These are phyloP conservation scores for Rhopalosiphum maidis DNA, from an alignment of 1,140 invertebrate species.

Conservation along the genomic window DNA sequence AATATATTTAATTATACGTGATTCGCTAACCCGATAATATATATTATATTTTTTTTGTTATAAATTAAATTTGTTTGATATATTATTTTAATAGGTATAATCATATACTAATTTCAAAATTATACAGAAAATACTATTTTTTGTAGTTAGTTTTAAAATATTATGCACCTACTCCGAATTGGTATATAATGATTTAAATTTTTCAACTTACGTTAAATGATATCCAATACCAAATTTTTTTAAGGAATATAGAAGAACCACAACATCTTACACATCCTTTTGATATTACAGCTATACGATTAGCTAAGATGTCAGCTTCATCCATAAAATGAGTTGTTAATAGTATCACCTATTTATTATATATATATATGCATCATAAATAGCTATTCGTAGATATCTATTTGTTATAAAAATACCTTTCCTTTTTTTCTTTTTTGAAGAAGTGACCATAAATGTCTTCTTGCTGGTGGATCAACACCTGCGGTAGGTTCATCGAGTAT, in stretches of 20 bases:
- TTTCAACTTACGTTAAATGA: slow-evolving; percentile 72
- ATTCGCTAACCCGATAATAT: neutral
- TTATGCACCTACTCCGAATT: neutral
- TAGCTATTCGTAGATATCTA: neutral
- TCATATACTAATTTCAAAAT: neutral
- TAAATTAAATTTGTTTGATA: neutral
- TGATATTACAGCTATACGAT: slow-evolving; percentile 80
- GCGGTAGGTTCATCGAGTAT: slow-evolving; percentile 88
- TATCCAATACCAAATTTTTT: slow-evolving; percentile 91
- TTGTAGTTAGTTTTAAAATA: neutral
- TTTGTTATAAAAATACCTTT: slow-evolving; percentile 76
- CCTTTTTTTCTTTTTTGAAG: slow-evolving; percentile 77
- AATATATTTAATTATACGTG: neutral
- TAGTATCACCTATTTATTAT: slow-evolving; percentile 64
- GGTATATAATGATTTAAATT: neutral
- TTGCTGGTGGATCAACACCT: slow-evolving; percentile 84
- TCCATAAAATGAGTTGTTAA: slow-evolving; percentile 84
- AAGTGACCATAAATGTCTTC: slow-evolving; percentile 82
- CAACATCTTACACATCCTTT: slow-evolving; percentile 75
- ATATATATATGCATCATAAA: neutral
- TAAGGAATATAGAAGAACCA: slow-evolving; percentile 83
- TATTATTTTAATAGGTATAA: neutral
- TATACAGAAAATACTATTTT: neutral
- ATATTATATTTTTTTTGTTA: neutral
- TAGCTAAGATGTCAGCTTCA: slow-evolving; percentile 83